phyloP scores from a whole-genome alignment of 2,888 invertebrate species.

The Linnaemya vulpina region DNA sequence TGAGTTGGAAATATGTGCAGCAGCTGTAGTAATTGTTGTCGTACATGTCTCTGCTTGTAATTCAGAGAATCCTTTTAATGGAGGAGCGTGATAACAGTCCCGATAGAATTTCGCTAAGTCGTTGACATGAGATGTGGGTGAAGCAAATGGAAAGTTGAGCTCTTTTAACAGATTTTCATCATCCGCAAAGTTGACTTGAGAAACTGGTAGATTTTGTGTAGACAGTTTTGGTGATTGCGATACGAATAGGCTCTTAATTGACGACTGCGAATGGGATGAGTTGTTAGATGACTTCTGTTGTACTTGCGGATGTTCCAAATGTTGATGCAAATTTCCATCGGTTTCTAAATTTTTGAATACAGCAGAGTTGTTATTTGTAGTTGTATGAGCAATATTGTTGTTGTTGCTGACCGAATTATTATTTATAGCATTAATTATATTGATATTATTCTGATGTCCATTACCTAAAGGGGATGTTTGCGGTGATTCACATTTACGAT shows the following conservation, averaged over 20 bases:
- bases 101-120: conserved; percentile 83
- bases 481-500: conserved; percentile 77
- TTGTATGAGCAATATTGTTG: conserved; percentile 75
- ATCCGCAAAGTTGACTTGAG: conserved; percentile 74
- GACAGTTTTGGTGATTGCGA: conserved; percentile 70
- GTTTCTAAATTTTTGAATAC: conserved; percentile 79
- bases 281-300: conserved; percentile 59
- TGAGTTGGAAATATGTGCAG: not conserved
- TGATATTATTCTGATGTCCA: conserved; percentile 73
- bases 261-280: conserved; percentile 75
- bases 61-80: conserved; percentile 77
- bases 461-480: conserved; percentile 72
- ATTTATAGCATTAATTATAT: conserved; percentile 69
- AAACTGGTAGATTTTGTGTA: conserved; percentile 54
- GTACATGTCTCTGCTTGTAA: conserved; percentile 74
- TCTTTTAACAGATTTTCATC: conserved; percentile 83
- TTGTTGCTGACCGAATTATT: conserved; percentile 67
- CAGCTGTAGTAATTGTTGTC: conserved; percentile 64
- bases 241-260: conserved; percentile 80
- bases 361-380: conserved; percentile 77
- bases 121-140: conserved; percentile 81
- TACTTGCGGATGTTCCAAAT: conserved; percentile 29
- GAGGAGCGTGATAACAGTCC: conserved; percentile 83
- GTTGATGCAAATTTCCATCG: conserved; percentile 72
- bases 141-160: conserved; percentile 83